A percentile compares a stretch with the other conserved stretches of the same genome.
Evolutionary conservation across 2,797 vertebrate species (phyloP).

Genomic region (Eleutherodactylus coqui): DNA sequence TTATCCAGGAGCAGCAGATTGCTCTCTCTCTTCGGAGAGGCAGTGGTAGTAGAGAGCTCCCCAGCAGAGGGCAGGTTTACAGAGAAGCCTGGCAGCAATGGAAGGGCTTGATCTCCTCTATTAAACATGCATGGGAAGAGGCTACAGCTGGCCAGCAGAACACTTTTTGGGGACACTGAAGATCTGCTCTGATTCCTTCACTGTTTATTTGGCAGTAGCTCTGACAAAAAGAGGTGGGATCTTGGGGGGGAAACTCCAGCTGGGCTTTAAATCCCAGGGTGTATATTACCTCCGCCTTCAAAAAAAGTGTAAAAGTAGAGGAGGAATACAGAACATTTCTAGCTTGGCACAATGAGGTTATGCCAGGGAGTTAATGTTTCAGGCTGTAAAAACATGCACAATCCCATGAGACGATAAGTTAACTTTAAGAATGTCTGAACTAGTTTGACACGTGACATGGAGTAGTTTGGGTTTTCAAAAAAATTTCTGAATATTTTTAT

Average conservation of each 20-base stretch:
- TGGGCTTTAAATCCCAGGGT: constrained; percentile 36
- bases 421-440: neutral
- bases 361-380: constrained; percentile 41
- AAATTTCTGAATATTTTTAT: neutral
- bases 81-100: constrained; percentile 20
- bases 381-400: constrained; percentile 27
- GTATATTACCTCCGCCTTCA: constrained; percentile 35
- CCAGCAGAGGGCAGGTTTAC: neutral
- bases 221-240: constrained; percentile 36
- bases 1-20: neutral
- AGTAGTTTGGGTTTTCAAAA: neutral
- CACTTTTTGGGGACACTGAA: constrained; percentile 26
- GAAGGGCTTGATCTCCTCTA: constrained; percentile 37
- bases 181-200: neutral
- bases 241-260: constrained; percentile 34
- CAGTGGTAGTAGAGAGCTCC: constrained; percentile 8
- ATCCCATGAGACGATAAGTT: neutral
- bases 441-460: neutral
- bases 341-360: constrained; percentile 33
- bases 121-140: constrained; percentile 55
- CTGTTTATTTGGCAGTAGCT: constrained; percentile 55
- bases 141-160: constrained; percentile 21
- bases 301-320: constrained; percentile 46
- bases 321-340: constrained; percentile 7
- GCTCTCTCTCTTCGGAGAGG: neutral